phyloP scores from a whole-genome alignment of 2,888 invertebrate genomes.

The Chalcis sispes region DNA sequence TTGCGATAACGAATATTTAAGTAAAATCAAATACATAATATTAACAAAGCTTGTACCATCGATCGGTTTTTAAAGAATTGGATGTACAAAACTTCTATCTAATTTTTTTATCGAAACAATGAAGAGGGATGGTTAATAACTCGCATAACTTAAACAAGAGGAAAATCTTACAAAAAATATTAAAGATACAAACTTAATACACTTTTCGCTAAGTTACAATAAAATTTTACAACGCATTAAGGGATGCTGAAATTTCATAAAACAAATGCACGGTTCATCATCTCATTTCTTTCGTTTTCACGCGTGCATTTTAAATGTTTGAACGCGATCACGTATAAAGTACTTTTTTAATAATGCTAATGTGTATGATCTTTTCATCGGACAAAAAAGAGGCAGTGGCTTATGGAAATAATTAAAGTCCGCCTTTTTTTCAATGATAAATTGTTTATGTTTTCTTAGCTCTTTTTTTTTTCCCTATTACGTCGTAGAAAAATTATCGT shows the following conservation, averaged over 20 bases:
- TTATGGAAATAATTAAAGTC: too few species aligned
- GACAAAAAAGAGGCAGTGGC: slow-evolving; percentile 28
- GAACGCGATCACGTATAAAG: not conserved
- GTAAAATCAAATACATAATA: slow-evolving; percentile 23
- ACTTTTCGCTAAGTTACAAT: slow-evolving; percentile 53
- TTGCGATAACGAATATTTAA: not conserved
- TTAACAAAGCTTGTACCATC: not conserved
- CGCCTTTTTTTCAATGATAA: slow-evolving; percentile 8
- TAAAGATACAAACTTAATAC: slow-evolving; percentile 56
- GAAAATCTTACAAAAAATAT: slow-evolving; percentile 52
- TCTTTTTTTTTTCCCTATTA: slow-evolving; percentile 45
- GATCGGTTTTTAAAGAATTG: slow-evolving; percentile 8
- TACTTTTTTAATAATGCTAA: not conserved
- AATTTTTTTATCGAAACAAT: slow-evolving; percentile 34
- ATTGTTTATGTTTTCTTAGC: slow-evolving; percentile 29
- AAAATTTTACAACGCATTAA: slow-evolving; percentile 54
- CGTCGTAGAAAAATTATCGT: slow-evolving; percentile 65
- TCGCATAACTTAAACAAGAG: slow-evolving; percentile 47
- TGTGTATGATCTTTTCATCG: not conserved
- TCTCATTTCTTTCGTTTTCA: slow-evolving; percentile 1
- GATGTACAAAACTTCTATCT: slow-evolving; percentile 35
- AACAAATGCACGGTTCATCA: slow-evolving; percentile 49
- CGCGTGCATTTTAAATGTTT: slow-evolving; percentile 30
- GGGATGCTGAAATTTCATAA: slow-evolving; percentile 42
- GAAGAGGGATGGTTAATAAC: slow-evolving; percentile 43